Percentiles rank a stretch among this genome's conserved stretches.
These are phyloP conservation scores for Crossaster papposus DNA, from an alignment of 53 echinoderm and acorn worm genomes.

Conservation along the genomic window DNA sequence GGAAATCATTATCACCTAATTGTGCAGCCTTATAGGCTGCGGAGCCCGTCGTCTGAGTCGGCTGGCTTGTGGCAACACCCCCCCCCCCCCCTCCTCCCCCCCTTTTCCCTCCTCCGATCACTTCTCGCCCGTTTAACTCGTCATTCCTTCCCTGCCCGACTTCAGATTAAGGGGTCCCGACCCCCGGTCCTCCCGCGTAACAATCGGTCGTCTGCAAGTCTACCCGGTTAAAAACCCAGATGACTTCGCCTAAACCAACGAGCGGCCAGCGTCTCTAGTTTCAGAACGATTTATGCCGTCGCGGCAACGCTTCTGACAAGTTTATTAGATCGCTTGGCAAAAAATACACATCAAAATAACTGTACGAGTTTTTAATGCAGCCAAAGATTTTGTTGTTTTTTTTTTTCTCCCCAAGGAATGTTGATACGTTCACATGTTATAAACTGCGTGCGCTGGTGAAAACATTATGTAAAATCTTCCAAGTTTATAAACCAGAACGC, in stretches of 20 bases:
- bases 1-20: slow-evolving; percentile 70
- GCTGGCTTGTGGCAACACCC: slow-evolving; percentile 51
- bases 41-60: slow-evolving; percentile 62
- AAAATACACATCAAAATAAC: slow-evolving; percentile 15
- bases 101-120: no score
- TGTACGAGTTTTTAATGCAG: slow-evolving; percentile 6
- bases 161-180: slow-evolving; percentile 65
- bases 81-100: no score
- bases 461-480: neutral
- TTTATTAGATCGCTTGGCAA: slow-evolving; percentile 21
- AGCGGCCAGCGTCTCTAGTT: slow-evolving; percentile 26
- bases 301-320: slow-evolving; percentile 47
- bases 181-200: slow-evolving; percentile 46
- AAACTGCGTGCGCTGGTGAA: neutral
- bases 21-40: slow-evolving; percentile 53
- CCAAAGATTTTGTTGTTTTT: no score
- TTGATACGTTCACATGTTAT: neutral
- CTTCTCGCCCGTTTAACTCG: slow-evolving; percentile 66
- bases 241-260: slow-evolving; percentile 38
- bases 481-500: neutral
- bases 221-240: slow-evolving; percentile 16
- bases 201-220: slow-evolving; percentile 49
- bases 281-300: slow-evolving; percentile 53
- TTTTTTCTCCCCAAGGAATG: neutral
- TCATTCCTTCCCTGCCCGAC: slow-evolving; percentile 43